Evolutionary conservation across 1,140 invertebrate species (phyloP).

Genomic region (Vanessa atalanta): DNA sequence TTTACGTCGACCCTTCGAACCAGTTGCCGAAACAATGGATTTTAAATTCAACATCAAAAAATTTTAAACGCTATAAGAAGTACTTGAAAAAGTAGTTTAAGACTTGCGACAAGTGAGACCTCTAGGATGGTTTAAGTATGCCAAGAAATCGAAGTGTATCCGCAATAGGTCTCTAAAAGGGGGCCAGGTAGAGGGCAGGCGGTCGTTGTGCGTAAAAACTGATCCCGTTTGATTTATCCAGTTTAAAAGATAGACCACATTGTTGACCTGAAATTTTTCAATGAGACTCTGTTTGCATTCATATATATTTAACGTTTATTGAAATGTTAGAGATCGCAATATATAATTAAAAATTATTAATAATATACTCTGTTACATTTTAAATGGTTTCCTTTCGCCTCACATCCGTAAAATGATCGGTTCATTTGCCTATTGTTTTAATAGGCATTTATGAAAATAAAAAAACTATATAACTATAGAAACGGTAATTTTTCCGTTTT

Average conservation of each 20-base stretch:
- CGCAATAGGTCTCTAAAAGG: conserved; percentile 11
- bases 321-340: no score
- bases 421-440: not conserved
- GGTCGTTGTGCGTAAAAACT: conserved; percentile 13
- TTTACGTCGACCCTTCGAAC: conserved; percentile 39
- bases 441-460: not conserved
- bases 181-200: conserved; percentile 6
- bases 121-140: not conserved
- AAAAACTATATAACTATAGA: not conserved
- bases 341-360: no score
- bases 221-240: conserved; percentile 1
- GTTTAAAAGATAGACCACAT: conserved; percentile 6
- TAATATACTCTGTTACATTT: not conserved
- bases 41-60: conserved; percentile 29
- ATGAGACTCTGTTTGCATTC: no score
- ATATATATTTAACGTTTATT: not conserved
- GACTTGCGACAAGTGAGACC: not conserved
- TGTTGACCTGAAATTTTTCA: not conserved
- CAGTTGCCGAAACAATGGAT: conserved; percentile 48
- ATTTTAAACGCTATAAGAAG: not conserved
- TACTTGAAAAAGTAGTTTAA: conserved; percentile 4
- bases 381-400: not conserved
- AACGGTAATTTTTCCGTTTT: not conserved
- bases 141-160: conserved; percentile 8
- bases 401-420: not conserved